Conservation (phyloP, 2,113 vertebrate genomes). For the Megalops atlanticus region DNA sequence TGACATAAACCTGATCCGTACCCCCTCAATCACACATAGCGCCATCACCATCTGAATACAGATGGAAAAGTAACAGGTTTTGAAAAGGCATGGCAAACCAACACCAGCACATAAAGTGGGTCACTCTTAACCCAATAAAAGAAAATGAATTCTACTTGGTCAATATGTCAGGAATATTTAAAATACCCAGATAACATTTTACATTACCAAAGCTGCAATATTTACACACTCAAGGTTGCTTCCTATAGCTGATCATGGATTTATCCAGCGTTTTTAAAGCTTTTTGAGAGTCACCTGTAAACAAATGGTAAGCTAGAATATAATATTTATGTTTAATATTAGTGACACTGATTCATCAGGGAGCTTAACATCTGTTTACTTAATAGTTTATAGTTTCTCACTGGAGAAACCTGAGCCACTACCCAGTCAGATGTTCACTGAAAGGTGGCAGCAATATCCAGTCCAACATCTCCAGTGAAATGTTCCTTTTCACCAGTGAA, state of each 20-base stretch:
- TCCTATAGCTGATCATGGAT: too few relatives aligned
- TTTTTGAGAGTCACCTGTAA: background rate
- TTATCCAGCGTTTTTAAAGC: background rate
- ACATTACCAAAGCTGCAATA: too few relatives aligned
- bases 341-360: background rate
- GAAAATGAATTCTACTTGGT: background rate
- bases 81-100: background rate
- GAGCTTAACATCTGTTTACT: too few relatives aligned
- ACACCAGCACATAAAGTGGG: background rate
- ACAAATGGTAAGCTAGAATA: background rate
- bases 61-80: background rate
- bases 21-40: background rate
- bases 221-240: too few relatives aligned
- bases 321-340: background rate
- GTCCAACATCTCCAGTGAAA: background rate
- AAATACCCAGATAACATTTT: too few relatives aligned
- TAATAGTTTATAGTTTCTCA: too few relatives aligned
- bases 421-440: background rate
- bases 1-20: background rate
- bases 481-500: background rate
- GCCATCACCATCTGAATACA: background rate
- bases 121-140: too few relatives aligned
- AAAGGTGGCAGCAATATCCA: background rate
- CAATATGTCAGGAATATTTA: too few relatives aligned
- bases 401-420: too few relatives aligned